Evolutionary conservation across 2,888 invertebrate species (phyloP), one percentile per base, ranked within the genome.

Genomic region (Chrysolina oricalcia): DNA sequence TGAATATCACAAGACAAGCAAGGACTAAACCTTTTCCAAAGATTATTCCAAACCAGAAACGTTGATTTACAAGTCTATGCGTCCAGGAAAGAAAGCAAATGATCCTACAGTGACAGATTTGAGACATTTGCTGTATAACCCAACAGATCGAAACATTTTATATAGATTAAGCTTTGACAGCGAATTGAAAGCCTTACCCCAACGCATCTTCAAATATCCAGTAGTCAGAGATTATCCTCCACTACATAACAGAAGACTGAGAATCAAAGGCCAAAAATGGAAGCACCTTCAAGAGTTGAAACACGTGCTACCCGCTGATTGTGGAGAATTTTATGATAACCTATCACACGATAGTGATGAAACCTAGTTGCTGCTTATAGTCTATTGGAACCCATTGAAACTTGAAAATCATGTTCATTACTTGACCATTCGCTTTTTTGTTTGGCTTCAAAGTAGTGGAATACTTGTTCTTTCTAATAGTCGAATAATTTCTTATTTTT

Each of bases 71-170:
- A 27, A 23, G 17, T 27, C 19, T 15, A 70, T 70, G 15, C 21
- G 63, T 21, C 50, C 50, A 15, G 70, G 70, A 27, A 63, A 19
- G 35, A 63, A 48, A 17, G 35, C 40, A 9, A 50, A 35, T 35
- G 53, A 70, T 64, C 63, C 70, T 43, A 63, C 63, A 43, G 70
- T 63, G 5, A 70, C 48, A 10, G 46, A 70, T 62, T 41, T 62
- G 13, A 59, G 50, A n/a, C 8, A n/a, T 50, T 50, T 62, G 19
- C 62, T 62, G 43, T 59, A 70, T 62, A 70, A 21, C 41, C 17
- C 19, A 21, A 27, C 27, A 27, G 43, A 46, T n/a, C 15, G 62
- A 13, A 43, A 27, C 59, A 70, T 70, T 59, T 59, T 62, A 70
- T 70, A 59, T 19, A 70, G 46, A 62, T 59, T 62, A n/a, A 48